phyloP scores from a whole-genome alignment of 2,888 invertebrate genomes.

The Andrena flavipes region DNA sequence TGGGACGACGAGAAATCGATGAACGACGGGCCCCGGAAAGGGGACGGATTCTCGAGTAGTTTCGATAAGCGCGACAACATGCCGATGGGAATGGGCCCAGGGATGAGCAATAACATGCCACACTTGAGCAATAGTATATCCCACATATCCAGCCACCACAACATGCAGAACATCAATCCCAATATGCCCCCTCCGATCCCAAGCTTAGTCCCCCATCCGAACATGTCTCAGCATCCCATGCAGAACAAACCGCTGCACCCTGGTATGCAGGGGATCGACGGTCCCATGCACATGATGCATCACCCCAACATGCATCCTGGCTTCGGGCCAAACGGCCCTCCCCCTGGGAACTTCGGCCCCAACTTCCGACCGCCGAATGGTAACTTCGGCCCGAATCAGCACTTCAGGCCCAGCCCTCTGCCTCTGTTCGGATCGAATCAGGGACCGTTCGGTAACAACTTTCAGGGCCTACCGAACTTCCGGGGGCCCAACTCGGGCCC shows the following conservation, averaged over 20 bases:
- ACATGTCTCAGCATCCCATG: constrained; percentile 76
- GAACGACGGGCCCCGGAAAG: constrained; percentile 65
- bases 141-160: constrained; percentile 77
- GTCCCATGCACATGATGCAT: constrained; percentile 79
- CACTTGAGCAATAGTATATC: constrained; percentile 68
- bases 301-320: constrained; percentile 78
- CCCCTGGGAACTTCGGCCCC: constrained; percentile 74
- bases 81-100: constrained; percentile 68
- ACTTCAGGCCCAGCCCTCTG: constrained; percentile 79
- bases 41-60: constrained; percentile 68
- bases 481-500: constrained; percentile 77
- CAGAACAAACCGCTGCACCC: constrained; percentile 66
- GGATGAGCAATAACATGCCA: constrained; percentile 65
- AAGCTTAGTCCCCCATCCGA: constrained; percentile 74
- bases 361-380: constrained; percentile 79
- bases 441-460: constrained; percentile 75
- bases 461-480: constrained; percentile 79
- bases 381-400: constrained; percentile 80
- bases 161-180: constrained; percentile 81
- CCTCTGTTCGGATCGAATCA: constrained; percentile 77
- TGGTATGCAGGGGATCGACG: constrained; percentile 76
- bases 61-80: constrained; percentile 78
- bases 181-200: constrained; percentile 77
- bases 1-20: constrained; percentile 78
- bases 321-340: constrained; percentile 81